Conservation (phyloP, 2,113 vertebrate species). For the Antechinus flavipes region DNA sequence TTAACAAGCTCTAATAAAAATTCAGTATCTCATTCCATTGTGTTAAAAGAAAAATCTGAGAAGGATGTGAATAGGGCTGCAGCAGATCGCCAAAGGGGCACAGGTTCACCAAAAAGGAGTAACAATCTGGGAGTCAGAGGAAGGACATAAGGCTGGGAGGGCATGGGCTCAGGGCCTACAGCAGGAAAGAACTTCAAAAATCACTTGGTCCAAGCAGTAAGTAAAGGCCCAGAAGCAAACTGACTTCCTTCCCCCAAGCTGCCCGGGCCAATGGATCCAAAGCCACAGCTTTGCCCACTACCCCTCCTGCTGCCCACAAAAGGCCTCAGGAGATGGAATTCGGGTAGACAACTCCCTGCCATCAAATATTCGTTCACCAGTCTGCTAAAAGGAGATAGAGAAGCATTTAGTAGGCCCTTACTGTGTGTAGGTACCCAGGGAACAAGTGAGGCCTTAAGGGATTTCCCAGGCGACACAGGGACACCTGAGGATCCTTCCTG, state of each 20-base stretch:
- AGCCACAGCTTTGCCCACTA: not conserved
- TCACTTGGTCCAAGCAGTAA: not conserved
- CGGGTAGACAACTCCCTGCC: not conserved
- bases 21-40: not conserved
- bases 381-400: not conserved
- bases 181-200: too few species aligned
- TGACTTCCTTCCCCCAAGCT: not conserved
- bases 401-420: not conserved
- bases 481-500: not conserved
- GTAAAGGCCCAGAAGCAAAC: not conserved
- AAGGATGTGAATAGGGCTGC: not conserved
- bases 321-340: not conserved
- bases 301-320: not conserved
- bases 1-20: not conserved
- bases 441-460: not conserved
- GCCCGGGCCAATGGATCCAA: too few species aligned
- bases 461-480: not conserved
- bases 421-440: not conserved
- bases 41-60: not conserved
- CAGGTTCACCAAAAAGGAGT: not conserved
- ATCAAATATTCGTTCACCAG: not conserved
- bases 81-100: not conserved
- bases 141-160: not conserved
- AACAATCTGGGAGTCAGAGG: not conserved
- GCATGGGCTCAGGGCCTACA: not conserved